A percentile compares a stretch with the other conserved stretches of the same genome.
phyloP scores from a whole-genome alignment of 37 sponge, comb jelly and placozoan species.

The Spongia lamella region DNA sequence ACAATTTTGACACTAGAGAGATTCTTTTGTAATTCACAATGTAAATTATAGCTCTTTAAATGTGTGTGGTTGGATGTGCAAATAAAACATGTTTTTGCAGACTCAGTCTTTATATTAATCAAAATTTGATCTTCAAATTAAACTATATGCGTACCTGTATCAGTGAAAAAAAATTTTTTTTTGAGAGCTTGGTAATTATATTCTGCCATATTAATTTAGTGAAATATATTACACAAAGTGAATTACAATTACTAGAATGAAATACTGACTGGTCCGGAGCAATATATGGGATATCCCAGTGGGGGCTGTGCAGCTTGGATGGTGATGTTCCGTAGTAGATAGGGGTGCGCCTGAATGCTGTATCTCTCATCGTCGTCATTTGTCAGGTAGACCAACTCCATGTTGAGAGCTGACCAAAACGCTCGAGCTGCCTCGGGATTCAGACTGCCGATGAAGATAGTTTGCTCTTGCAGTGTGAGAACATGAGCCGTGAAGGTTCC shows the following conservation, averaged over 20 bases:
- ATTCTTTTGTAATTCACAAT: too few relatives aligned
- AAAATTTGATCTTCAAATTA: too few relatives aligned
- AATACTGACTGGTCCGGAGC: constrained; percentile 37
- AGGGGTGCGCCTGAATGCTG: constrained; percentile 87
- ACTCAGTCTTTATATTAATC: too few relatives aligned
- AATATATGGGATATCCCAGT: constrained; percentile 77
- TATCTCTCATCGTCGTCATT: constrained; percentile 94
- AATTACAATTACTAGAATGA: background rate
- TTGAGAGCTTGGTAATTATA: too few relatives aligned
- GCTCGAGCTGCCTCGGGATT: constrained; percentile 57
- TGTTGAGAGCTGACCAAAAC: constrained; percentile 69
- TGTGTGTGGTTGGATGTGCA: too few relatives aligned
- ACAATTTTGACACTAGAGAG: too few relatives aligned
- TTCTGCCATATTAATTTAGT: too few relatives aligned
- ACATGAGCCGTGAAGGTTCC: constrained; percentile 59
- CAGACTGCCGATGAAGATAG: constrained; percentile 69
- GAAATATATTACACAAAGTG: too few relatives aligned
- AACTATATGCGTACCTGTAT: too few relatives aligned
- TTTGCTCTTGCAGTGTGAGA: constrained; percentile 59
- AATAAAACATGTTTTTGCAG: too few relatives aligned
- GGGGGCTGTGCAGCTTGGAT: constrained; percentile 80
- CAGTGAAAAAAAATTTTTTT: too few relatives aligned
- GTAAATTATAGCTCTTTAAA: too few relatives aligned
- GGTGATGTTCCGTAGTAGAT: constrained; percentile 75
- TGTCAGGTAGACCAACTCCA: constrained; percentile 86